Conservation (phyloP, 2,888 invertebrate species). For the Torymus tubicola region DNA sequence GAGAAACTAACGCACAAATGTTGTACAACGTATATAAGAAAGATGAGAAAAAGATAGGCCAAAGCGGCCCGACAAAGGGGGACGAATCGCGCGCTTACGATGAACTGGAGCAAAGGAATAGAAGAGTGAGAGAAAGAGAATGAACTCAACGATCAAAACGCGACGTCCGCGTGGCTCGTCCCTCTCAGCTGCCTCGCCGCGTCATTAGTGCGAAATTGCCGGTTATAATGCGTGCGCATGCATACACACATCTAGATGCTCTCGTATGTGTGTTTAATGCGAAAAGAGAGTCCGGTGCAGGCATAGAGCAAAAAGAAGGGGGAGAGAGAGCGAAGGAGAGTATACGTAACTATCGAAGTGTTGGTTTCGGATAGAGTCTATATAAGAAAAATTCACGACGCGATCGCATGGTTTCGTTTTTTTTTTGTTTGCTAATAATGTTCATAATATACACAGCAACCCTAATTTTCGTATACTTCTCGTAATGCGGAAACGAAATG, state of each 20-base stretch:
- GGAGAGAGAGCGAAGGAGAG: conserved; percentile 20
- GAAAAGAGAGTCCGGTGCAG: conserved; percentile 19
- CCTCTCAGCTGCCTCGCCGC: conserved; percentile 24
- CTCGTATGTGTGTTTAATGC: neutral
- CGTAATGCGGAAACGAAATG: conserved; percentile 36
- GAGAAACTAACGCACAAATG: conserved; percentile 22
- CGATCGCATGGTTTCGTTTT: conserved; percentile 8
- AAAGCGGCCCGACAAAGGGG: neutral
- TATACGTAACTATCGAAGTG: too few relatives aligned
- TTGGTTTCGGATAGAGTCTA: neutral
- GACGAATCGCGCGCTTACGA: conserved; percentile 9
- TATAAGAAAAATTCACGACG: conserved; percentile 9
- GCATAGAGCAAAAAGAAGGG: neutral
- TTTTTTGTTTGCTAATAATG: conserved; percentile 16
- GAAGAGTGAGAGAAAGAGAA: neutral
- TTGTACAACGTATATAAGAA: conserved; percentile 2
- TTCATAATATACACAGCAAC: conserved; percentile 31
- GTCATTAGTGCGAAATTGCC: conserved; percentile 34
- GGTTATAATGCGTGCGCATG: neutral
- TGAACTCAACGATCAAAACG: conserved; percentile 13
- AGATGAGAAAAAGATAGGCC: conserved; percentile 13
- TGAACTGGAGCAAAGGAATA: neutral
- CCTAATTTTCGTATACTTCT: conserved; percentile 12
- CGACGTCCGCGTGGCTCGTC: neutral
- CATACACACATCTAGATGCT: neutral